phyloP scores from a whole-genome alignment of 2,113 vertebrate species.

The Petrocephalus zakoni region DNA sequence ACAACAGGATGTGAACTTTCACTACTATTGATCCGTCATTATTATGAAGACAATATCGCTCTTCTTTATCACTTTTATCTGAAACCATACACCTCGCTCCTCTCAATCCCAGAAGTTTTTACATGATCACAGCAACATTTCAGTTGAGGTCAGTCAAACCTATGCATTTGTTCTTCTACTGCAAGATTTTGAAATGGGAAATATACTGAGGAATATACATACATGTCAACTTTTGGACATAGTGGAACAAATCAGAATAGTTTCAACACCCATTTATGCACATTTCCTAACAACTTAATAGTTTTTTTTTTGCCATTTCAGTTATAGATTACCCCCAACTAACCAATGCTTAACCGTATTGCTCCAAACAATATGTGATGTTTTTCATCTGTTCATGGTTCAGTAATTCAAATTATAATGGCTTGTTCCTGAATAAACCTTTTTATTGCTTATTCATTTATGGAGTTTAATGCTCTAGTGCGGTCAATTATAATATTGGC shows the following conservation, averaged over 20 bases:
- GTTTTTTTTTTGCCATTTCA: background rate
- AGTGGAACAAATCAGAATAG: background rate
- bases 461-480: conserved; percentile 3
- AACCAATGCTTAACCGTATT: background rate
- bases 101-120: background rate
- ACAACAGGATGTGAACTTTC: conserved; percentile 3
- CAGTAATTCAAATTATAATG: background rate
- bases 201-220: background rate
- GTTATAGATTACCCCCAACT: background rate
- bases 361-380: background rate
- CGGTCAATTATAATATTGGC: conserved; percentile 10
- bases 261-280: background rate
- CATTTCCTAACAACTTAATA: background rate
- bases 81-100: background rate
- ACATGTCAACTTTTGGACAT: background rate
- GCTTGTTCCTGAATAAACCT: background rate
- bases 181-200: background rate
- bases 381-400: background rate
- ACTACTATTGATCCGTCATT: background rate
- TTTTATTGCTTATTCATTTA: background rate
- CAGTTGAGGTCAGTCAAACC: background rate
- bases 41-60: background rate
- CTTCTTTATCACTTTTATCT: background rate
- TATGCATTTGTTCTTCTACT: background rate
- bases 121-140: background rate